Evolutionary conservation across 2,797 vertebrate genomes (phyloP), one percentile per base, ranked within the genome.

Genomic region (Acrossocheilus wenchowensis): DNA sequence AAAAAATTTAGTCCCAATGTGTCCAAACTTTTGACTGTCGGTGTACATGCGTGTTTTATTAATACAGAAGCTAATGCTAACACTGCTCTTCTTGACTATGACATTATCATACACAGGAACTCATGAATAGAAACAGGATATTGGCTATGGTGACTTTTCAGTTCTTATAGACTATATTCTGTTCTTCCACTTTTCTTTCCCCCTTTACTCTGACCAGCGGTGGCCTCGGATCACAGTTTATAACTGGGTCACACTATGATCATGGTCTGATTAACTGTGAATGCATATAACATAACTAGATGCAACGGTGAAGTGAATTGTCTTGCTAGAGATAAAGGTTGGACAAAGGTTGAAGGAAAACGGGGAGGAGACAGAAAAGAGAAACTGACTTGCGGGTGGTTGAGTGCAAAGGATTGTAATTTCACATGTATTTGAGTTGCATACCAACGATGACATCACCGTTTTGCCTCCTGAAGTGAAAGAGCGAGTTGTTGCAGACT

Each of bases 191-290:
- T 14, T 36, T 36, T 54, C 54, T 64, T n/a, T 21, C 11, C 30
- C 74, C 8, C 2, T 52, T 57, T 54, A 2, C 36, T 36, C 5
- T 5, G 23, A 43, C 54, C 34, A 17, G 5, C 43, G 6, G 10
- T 78, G 39, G 48, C n/a, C 36, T 68, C 64, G 6, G 62, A 34
- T 66, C 62, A 34, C 6, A 15, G 6, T 45, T 48, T 34, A 36
- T 62, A 84, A 66, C 50, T 60, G 52, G 66, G 66, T 82, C 86
- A 77, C 54, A 57, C 9, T 66, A 54, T 71, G 68, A 83, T 85
- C 62, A 78, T 52, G 21, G 2, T 85, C 60, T 81, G 50, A 79
- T 52, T 80, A 78, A 82, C 39, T 75, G 8, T 75, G 26, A 34
- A 75, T 54, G 43, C 43, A 30, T 39, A 39, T 52, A 26, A 73